Percentiles rank a stretch among this genome's conserved stretches.
Evolutionary conservation across 2,113 vertebrate species (phyloP).

Genomic region (Poeciliopsis retropinna): DNA sequence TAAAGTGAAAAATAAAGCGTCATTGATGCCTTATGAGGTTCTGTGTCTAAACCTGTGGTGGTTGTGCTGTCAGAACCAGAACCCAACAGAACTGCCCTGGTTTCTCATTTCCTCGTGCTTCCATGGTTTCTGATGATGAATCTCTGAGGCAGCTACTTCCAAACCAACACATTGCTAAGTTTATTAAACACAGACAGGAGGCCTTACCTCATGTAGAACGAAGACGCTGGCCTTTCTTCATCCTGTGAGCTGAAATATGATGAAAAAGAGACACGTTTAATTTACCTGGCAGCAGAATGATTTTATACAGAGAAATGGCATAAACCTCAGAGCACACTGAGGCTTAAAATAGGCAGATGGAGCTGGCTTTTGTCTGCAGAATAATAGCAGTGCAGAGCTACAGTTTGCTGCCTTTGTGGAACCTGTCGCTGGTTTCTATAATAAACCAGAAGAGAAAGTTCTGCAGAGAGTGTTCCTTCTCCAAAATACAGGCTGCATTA

Average conservation of each 20-base stretch:
- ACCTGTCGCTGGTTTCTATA: slow-evolving; percentile 71
- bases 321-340: slow-evolving; percentile 27
- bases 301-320: neutral
- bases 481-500: slow-evolving; percentile 34
- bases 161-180: neutral
- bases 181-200: slow-evolving; percentile 8
- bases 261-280: slow-evolving; percentile 37
- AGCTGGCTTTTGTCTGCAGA: slow-evolving; percentile 72
- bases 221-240: slow-evolving; percentile 89
- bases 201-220: slow-evolving; percentile 92
- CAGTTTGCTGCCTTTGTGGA: slow-evolving; percentile 67
- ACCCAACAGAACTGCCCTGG: slow-evolving; percentile 23
- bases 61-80: slow-evolving; percentile 5
- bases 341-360: slow-evolving; percentile 51
- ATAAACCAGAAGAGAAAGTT: slow-evolving; percentile 52
- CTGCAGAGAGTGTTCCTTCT: slow-evolving; percentile 33
- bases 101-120: slow-evolving; percentile 31
- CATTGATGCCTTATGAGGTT: neutral
- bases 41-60: slow-evolving; percentile 13
- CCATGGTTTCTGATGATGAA: slow-evolving; percentile 63
- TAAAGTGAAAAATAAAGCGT: slow-evolving; percentile 2
- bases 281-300: slow-evolving; percentile 25
- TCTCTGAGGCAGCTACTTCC: slow-evolving; percentile 38
- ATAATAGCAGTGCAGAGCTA: slow-evolving; percentile 64
- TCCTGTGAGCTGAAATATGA: slow-evolving; percentile 84